Evolutionary conservation across 2,888 invertebrate genomes (phyloP).

Genomic region (Synanthedon myopaeformis): DNA sequence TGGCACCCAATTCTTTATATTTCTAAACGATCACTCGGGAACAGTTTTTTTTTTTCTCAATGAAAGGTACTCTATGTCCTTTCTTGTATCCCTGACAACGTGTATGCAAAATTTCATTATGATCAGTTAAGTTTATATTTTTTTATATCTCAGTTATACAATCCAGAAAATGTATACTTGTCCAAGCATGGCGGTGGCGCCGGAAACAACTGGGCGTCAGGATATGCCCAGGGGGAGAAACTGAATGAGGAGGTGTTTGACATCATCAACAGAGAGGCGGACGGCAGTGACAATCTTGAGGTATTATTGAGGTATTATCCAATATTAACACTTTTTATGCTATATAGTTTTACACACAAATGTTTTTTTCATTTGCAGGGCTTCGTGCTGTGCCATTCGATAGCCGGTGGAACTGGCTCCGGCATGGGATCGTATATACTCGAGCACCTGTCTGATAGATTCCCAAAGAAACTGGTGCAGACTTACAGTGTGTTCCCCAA

Average conservation of each 20-base stretch:
- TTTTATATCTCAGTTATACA: constrained; percentile 80
- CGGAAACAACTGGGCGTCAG: constrained; percentile 99
- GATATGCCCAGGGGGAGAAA: constrained; percentile 92
- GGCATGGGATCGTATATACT: constrained; percentile 98
- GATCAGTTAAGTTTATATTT: no score
- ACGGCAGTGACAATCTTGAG: constrained; percentile 97
- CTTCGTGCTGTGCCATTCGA: constrained; percentile 98
- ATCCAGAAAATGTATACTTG: constrained; percentile 96
- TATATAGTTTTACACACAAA: no score
- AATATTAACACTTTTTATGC: no score
- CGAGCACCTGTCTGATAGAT: constrained; percentile 90
- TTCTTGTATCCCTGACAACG: no score
- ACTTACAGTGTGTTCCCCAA: constrained; percentile 99
- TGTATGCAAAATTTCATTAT: no score
- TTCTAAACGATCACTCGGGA: no score
- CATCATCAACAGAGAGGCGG: constrained; percentile 97
- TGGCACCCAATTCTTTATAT: no score
- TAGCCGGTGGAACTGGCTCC: constrained; percentile 99
- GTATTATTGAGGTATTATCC: no score
- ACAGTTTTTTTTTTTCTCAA: no score
- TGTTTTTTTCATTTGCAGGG: constrained; percentile 72
- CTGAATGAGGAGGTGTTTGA: constrained; percentile 97
- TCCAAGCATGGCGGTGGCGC: constrained; percentile 99
- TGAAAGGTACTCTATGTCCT: no score
- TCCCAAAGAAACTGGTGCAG: constrained; percentile 97